Conservation (phyloP, 2,113 vertebrate species). For the Tenebrosternarchus preto region DNA sequence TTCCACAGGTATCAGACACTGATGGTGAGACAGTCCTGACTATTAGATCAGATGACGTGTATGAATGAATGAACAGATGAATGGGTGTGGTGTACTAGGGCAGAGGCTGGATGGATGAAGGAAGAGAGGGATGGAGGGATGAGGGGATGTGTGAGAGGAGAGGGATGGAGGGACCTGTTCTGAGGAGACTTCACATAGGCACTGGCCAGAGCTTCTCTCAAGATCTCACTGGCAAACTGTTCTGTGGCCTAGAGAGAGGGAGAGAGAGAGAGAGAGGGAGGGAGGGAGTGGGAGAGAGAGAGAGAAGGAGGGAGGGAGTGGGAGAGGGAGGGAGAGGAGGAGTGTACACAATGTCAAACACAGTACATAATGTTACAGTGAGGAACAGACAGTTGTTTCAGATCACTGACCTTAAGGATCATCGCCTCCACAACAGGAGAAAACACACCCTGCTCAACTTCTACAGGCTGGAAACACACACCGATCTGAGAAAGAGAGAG, state of each 20-base stretch:
- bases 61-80: neutral
- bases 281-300: too few relatives aligned
- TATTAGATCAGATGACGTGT: neutral
- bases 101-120: neutral
- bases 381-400: neutral
- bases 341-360: neutral
- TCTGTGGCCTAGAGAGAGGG: constrained; percentile 89
- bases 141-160: constrained; percentile 53
- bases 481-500: constrained; percentile 94
- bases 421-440: constrained; percentile 91
- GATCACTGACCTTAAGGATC: constrained; percentile 87
- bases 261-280: too few relatives aligned
- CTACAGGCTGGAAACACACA: constrained; percentile 85
- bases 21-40: too few relatives aligned
- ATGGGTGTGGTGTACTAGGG: neutral
- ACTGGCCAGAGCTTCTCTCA: constrained; percentile 87
- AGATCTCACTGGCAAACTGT: constrained; percentile 90
- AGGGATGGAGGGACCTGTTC: constrained; percentile 80
- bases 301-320: too few relatives aligned
- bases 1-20: too few relatives aligned
- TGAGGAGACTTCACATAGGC: constrained; percentile 84
- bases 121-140: neutral
- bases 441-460: constrained; percentile 88
- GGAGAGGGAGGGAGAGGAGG: neutral
- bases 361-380: neutral